Evolutionary conservation across 23 tunicate species (phyloP), one percentile per base, ranked within the genome.

Genomic region (Oikopleura dioica): DNA sequence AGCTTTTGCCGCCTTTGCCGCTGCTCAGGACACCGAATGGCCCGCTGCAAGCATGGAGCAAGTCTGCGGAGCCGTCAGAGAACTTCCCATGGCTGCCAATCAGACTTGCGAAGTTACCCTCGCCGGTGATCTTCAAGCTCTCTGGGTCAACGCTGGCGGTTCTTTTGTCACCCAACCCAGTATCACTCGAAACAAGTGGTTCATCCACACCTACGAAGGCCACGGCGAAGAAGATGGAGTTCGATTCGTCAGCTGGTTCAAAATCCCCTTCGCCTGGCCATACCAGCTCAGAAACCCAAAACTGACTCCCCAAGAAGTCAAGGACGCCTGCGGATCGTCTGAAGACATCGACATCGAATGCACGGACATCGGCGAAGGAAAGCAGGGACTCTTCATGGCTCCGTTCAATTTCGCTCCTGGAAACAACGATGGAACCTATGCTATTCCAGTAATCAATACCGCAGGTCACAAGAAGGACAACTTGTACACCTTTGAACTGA

Each of bases 111-210:
- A 16, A 16, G 72, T 63, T 2, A 16, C 72, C 33, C 33, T 63
- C 5, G 33, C 29, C 5, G 26, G 26, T 2, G 72, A 31, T 28
- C n/a, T n/a, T n/a, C 32, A 16, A 28, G 29, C 72, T 31, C 30
- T 5, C 72, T 63, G 72, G 72, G 33, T 63, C 26, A 63, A 63
- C 33, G 72, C 72, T 28, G 72, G 72, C 16, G 72, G 72, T 24
- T 63, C 72, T 21, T 63, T 63, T 63, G 33, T 63, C 33, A 63
- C 72, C 30, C 4, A 63, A 63, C 30, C 72, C 33, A 63, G 72
- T 63, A 28, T 31, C 5, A 28, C 29, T 2, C 16, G 5, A 16
- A 63, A 23, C 33, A 63, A 63, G 26, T 63, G 16, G 4, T 63
- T 16, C 72, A 63, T 63, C 26, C 72, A 63, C 33, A 16, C 72